phyloP scores from a whole-genome alignment of 2,113 vertebrate species.

The Cariama cristata region DNA sequence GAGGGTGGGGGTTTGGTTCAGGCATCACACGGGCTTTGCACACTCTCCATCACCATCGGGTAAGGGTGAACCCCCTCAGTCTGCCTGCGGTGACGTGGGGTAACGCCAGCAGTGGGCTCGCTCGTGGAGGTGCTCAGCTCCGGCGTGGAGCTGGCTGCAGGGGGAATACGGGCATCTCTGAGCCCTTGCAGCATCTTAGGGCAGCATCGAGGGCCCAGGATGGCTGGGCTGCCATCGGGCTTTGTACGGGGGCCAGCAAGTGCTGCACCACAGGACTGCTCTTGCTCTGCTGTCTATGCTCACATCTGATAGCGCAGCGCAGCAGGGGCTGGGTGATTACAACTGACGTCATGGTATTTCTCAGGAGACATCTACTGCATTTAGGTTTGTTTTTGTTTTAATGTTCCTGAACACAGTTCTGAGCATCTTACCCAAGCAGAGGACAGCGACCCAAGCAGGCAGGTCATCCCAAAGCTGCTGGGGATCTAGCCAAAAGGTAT shows the following conservation, averaged over 20 bases:
- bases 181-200: background rate
- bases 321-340: background rate
- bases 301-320: rapidly evolving
- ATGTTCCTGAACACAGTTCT: background rate
- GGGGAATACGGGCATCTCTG: rapidly evolving
- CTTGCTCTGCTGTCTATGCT: background rate
- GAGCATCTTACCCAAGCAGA: background rate
- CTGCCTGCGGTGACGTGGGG: rapidly evolving
- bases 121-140: background rate
- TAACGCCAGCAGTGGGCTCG: background rate
- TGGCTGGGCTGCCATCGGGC: background rate
- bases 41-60: too few species aligned
- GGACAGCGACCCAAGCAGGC: rapidly evolving
- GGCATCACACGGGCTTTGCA: background rate
- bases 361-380: background rate
- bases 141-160: rapidly evolving
- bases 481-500: background rate
- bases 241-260: background rate
- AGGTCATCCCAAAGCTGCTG: background rate
- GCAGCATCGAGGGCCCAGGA: background rate
- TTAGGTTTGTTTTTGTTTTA: background rate
- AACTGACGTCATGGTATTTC: background rate
- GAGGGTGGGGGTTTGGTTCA: background rate
- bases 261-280: background rate
- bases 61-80: background rate